A percentile compares a stretch with the other conserved stretches of the same genome.
phyloP scores from a whole-genome alignment of 2,113 vertebrate species.

The Gopherus evgoodei region DNA sequence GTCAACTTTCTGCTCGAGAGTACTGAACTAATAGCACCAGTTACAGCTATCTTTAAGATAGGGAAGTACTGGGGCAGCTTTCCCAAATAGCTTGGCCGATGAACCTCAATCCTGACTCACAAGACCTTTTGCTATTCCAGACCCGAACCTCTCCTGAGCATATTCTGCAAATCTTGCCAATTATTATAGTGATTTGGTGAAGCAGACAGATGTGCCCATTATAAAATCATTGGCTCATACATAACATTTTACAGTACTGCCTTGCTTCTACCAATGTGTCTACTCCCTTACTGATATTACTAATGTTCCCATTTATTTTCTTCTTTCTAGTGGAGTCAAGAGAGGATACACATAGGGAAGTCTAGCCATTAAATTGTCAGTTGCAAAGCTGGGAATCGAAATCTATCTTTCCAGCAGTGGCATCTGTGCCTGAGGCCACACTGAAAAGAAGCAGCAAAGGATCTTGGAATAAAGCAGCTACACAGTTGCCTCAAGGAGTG shows the following conservation, averaged over 20 bases:
- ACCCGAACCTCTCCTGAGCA: conserved; percentile 10
- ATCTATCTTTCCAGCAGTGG: conserved; percentile 26
- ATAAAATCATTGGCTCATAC: conserved; percentile 57
- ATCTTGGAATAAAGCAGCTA: conserved; percentile 4
- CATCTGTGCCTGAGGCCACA: conserved; percentile 4
- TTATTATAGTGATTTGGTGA: conserved; percentile 41
- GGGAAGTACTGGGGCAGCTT: background rate
- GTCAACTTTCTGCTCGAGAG: background rate
- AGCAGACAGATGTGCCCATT: conserved; percentile 43
- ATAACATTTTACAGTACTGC: background rate
- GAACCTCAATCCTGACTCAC: background rate
- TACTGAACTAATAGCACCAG: background rate
- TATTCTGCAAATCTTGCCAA: conserved; percentile 10
- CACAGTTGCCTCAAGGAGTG: conserved; percentile 46
- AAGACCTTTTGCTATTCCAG: conserved; percentile 19
- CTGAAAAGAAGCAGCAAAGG: conserved; percentile 45
- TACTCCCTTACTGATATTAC: conserved; percentile 48
- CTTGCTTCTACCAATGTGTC: conserved; percentile 34
- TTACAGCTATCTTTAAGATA: background rate
- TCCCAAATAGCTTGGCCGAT: background rate
- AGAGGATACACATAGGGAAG: background rate
- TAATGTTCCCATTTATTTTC: conserved; percentile 50
- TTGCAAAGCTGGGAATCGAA: conserved; percentile 37
- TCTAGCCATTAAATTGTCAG: conserved; percentile 48
- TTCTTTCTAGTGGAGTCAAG: conserved; percentile 15